Conservation (phyloP, 2,888 invertebrate genomes). For the Synergus laeviventris region DNA sequence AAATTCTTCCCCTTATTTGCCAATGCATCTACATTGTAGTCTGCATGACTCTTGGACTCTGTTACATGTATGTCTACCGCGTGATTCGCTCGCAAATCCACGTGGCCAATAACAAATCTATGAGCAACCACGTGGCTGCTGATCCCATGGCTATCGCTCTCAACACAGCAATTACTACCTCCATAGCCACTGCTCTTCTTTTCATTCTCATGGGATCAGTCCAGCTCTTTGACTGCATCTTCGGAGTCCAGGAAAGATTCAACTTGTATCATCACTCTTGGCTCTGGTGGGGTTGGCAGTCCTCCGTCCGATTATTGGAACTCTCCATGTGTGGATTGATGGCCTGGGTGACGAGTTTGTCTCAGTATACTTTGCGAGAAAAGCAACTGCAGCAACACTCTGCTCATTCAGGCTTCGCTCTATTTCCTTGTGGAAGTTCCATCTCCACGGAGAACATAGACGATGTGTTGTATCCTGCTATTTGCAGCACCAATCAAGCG, state of each 20-base stretch:
- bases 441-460: conserved; percentile 89
- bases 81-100: conserved; percentile 88
- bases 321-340: conserved; percentile 91
- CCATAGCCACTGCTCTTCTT: conserved; percentile 89
- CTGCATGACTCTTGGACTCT: conserved; percentile 88
- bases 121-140: conserved; percentile 82
- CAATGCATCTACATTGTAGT: conserved; percentile 92
- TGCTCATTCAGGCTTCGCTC: conserved; percentile 83
- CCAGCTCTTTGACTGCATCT: conserved; percentile 87
- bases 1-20: conserved; percentile 85
- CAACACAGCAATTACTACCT: conserved; percentile 92
- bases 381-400: conserved; percentile 77
- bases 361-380: conserved; percentile 81
- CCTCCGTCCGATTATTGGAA: conserved; percentile 89
- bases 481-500: conserved; percentile 91
- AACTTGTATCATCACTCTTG: conserved; percentile 79
- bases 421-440: conserved; percentile 89
- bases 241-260: conserved; percentile 78
- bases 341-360: conserved; percentile 90
- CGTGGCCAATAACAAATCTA: conserved; percentile 68
- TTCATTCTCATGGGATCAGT: conserved; percentile 89
- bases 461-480: conserved; percentile 89
- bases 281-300: conserved; percentile 95
- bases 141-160: conserved; percentile 80
- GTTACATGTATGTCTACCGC: conserved; percentile 90